Conservation (phyloP, 2,888 invertebrate species). For the Thera britannica region DNA sequence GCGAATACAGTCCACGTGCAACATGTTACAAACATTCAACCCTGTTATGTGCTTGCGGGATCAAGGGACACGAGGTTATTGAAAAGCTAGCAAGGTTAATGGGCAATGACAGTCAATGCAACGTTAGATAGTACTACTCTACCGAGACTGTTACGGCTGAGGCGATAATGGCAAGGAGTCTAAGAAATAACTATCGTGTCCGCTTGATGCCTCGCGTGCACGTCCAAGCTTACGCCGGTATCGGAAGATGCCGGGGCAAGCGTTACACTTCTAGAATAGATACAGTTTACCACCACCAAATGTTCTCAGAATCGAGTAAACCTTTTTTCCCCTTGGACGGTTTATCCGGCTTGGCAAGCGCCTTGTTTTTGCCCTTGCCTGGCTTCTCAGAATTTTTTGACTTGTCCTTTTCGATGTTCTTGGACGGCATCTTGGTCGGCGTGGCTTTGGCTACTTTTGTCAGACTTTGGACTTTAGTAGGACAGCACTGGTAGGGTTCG, state of each 20-base stretch:
- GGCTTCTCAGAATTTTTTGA: constrained; percentile 67
- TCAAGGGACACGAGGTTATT: constrained; percentile 82
- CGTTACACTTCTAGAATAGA: constrained; percentile 43
- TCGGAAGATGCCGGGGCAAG: constrained; percentile 45
- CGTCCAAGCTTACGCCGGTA: constrained; percentile 65
- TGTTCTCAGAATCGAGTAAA: constrained; percentile 94
- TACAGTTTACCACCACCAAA: constrained; percentile 90
- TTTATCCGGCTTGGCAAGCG: constrained; percentile 84
- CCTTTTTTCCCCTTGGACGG: constrained; percentile 89
- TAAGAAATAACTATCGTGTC: constrained; percentile 73
- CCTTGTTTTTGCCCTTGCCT: constrained; percentile 79
- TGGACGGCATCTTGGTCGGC: constrained; percentile 85
- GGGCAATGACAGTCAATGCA: constrained; percentile 65
- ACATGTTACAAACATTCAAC: constrained; percentile 77
- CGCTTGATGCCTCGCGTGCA: constrained; percentile 74
- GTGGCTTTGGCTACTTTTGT: constrained; percentile 92
- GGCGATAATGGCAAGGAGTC: constrained; percentile 59
- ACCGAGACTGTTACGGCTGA: constrained; percentile 52
- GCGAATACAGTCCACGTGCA: constrained; percentile 70
- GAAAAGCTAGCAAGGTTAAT: constrained; percentile 73
- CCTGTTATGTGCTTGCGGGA: constrained; percentile 78
- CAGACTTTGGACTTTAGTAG: constrained; percentile 91
- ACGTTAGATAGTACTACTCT: constrained; percentile 62
- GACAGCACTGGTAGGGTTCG: constrained; percentile 97
- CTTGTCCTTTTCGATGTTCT: constrained; percentile 78